Conservation (phyloP, 2,113 vertebrate genomes). For the Gallinago paraguaiae region DNA sequence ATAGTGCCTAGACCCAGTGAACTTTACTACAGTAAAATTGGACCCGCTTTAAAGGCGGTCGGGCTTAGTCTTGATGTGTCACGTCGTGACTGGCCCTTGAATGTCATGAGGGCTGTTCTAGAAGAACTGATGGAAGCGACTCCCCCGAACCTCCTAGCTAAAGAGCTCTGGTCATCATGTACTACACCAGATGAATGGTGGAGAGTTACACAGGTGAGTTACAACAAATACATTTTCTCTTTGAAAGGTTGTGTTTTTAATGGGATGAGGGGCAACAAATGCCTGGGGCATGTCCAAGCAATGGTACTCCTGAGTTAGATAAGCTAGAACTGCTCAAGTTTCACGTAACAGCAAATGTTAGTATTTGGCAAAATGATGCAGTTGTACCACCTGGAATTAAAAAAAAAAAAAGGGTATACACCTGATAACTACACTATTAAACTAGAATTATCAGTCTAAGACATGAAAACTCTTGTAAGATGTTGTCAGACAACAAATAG, state of each 20-base stretch:
- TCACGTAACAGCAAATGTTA: not conserved
- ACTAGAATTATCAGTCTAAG: not conserved
- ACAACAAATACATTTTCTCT: not conserved
- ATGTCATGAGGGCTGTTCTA: constrained; percentile 94
- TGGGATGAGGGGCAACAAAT: not conserved
- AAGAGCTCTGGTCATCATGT: constrained; percentile 98
- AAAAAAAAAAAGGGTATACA: not conserved
- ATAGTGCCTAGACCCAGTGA: constrained; percentile 96
- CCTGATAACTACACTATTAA: not conserved
- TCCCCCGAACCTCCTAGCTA: constrained; percentile 93
- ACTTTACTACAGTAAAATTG: constrained; percentile 97
- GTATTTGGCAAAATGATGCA: not conserved
- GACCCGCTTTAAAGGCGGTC: constrained; percentile 91
- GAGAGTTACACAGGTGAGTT: constrained; percentile 93
- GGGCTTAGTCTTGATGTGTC: constrained; percentile 94
- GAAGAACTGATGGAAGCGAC: constrained; percentile 96
- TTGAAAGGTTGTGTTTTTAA: not conserved
- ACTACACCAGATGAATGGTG: constrained; percentile 97
- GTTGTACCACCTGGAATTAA: not conserved
- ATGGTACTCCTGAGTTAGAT: not conserved
- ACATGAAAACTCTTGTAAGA: not conserved
- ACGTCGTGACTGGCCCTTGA: constrained; percentile 94
- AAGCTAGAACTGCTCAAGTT: not conserved
- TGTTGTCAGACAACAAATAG: not conserved
- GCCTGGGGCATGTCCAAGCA: not conserved